phyloP scores from a whole-genome alignment of 2,113 vertebrate genomes.

The Dryoscopus gambensis region DNA sequence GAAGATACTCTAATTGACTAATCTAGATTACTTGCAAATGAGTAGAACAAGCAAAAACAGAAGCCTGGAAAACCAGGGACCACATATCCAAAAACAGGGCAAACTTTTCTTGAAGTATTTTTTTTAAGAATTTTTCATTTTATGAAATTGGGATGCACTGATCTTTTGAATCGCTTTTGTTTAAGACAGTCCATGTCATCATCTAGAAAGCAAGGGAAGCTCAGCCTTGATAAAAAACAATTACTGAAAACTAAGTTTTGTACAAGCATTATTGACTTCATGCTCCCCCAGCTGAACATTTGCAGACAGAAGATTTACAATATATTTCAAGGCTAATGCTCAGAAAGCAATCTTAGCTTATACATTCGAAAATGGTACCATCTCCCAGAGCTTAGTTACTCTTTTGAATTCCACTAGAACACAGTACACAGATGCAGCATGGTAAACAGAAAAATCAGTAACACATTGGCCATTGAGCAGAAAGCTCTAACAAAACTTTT shows the following conservation, averaged over 20 bases:
- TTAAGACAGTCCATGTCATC: not conserved
- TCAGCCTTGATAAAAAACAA: not conserved
- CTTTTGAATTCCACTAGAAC: not conserved
- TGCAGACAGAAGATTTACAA: not conserved
- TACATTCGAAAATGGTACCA: not conserved
- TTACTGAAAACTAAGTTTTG: not conserved
- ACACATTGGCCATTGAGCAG: not conserved
- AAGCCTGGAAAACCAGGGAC: not conserved
- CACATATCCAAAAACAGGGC: not conserved
- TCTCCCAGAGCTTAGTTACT: not conserved
- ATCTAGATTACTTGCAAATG: conserved; percentile 18
- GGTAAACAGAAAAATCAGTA: not conserved
- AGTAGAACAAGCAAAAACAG: not conserved
- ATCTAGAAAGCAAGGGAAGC: not conserved
- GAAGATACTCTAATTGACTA: conserved; percentile 1
- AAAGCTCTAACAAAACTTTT: not conserved
- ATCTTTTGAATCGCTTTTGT: not conserved
- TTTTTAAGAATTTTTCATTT: not conserved
- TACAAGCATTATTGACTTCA: not conserved
- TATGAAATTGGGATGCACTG: not conserved
- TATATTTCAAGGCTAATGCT: not conserved
- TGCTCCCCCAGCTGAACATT: not conserved
- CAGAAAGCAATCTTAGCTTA: not conserved
- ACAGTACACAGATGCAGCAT: not conserved
- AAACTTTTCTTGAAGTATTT: not conserved